These are phyloP conservation scores for Geotrypetes seraphini DNA, from an alignment of 2,797 vertebrate species.

Conservation along the genomic window DNA sequence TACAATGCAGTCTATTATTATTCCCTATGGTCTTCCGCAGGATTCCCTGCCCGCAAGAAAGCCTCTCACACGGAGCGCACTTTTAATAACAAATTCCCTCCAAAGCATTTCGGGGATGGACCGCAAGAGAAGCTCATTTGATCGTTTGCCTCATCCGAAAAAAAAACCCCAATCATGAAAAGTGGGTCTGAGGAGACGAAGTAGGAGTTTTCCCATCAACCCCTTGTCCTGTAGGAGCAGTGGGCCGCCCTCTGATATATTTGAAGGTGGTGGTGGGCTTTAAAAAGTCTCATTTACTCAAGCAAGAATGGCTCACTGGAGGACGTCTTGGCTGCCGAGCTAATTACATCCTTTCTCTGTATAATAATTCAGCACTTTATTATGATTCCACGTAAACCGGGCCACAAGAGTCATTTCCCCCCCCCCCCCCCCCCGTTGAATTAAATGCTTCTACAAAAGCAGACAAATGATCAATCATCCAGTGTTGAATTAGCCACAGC, in stretches of 20 bases:
- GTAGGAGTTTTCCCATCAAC: slow-evolving; percentile 46
- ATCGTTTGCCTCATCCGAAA: slow-evolving; percentile 14
- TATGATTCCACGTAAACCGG: slow-evolving; percentile 56
- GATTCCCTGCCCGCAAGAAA: too few relatives aligned
- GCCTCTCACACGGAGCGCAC: too few relatives aligned
- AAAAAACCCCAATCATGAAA: slow-evolving; percentile 33
- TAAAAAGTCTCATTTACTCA: slow-evolving; percentile 46
- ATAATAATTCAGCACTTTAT: slow-evolving; percentile 59
- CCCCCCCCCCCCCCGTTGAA: slow-evolving; percentile 22
- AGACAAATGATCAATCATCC: slow-evolving; percentile 25
- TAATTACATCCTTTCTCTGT: slow-evolving; percentile 58
- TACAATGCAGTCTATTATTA: too few relatives aligned
- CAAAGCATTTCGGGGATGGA: too few relatives aligned
- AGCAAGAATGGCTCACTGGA: slow-evolving; percentile 41
- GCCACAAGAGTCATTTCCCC: slow-evolving; percentile 52
- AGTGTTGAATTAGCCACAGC: not conserved
- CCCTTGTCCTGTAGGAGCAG: slow-evolving; percentile 25
- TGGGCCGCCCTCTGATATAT: slow-evolving; percentile 38
- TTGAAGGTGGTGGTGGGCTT: slow-evolving; percentile 11
- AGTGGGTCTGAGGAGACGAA: slow-evolving; percentile 20
- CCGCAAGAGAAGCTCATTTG: slow-evolving; percentile 17
- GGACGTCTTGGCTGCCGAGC: slow-evolving; percentile 44
- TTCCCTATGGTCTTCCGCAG: too few relatives aligned
- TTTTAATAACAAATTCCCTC: too few relatives aligned
- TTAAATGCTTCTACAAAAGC: slow-evolving; percentile 22